Base-by-base conservation (phyloP, 2,888 invertebrate genomes). In the Emmelina monodactyla region DNA sequence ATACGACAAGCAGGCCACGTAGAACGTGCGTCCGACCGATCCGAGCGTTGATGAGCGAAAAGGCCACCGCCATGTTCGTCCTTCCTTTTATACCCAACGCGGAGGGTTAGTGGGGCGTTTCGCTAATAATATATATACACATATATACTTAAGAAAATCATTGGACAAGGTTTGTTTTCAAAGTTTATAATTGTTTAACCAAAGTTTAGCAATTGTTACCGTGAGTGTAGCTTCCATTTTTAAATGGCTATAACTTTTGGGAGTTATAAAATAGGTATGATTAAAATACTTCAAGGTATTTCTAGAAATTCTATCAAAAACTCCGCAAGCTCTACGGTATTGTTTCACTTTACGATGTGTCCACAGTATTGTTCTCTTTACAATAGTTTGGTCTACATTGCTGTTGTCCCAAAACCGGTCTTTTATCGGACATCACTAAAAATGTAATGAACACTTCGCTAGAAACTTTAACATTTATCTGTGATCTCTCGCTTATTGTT, bases 301-400 rank as follows among this genome's bases (percentile, higher is more conserved):
- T 64, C 61, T 41, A 62, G 63, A 42, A 22, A 40, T 37, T 38
- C 31, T 32, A 29, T 41, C 40, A 44, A 42, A 37, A 31, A 34
- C 32, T 41, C 51, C 49, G 34, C 44, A 49, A 53, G 51, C 58
- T 58, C 63, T 64, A 55, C 54, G 45, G 56, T 57, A 62, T 59
- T 65, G 66, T 62, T 64, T 61, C 59, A 62, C 11, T 58, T 62
- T 64, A 37, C 57, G 65, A 64, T 51, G 53, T 62, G 64, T 65
- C 62, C 61, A 58, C 58, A 59, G 62, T 57, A 67, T 68, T 68
- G 68, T 68, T 58, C 53, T 52, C 47, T 54, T 57, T 53, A 62
- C 62, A 59, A 65, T 62, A 62, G 60, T 58, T 62, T 61, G 47
- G 55, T 58, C 56, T 55, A 51, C 57, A 57, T 50, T 49, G 55